Evolutionary conservation across 2,113 vertebrate genomes (phyloP), one percentile per base, ranked within the genome.

Genomic region (Plectropomus leopardus): DNA sequence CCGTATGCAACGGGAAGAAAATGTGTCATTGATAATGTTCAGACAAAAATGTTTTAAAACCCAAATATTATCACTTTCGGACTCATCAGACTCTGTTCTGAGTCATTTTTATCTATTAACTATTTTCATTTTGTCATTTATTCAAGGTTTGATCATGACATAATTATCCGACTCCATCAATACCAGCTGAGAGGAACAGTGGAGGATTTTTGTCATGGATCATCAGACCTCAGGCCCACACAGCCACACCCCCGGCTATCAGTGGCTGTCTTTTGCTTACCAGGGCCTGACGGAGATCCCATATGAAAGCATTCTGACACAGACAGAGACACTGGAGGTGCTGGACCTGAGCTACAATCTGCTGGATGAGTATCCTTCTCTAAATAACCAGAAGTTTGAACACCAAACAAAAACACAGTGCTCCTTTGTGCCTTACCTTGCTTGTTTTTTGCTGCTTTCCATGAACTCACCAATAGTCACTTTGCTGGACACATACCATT

Each of bases 311-410:
- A 96, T 96, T 10, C 79, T 95, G 2, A 61, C 82, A 0, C 92
- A 94, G 71, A 86, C 55, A 1, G 82, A 92, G 36, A 88, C 80
- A 1, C 90, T 96, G 63, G 92, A 96, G 88, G 93, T 94, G 44
- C 84, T 96, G 89, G 94, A 95, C 83, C 91, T 95, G 73, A 95
- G 95, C 50, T 92, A 94, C 87, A 96, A 96, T 65, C 32, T 92
- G 50, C 88, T 96, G 72, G 80, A 94, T 14, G 94, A 96, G 95
- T 95, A 96, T 95, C 94, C 94, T 96, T 95, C 82, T 17, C 2
- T 24, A 26, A 2, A 19, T 0, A 14, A 8, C 7, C 4, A 4
- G 1, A 19, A 13, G 13, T 15, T 71, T 34, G 11, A 45, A 34
- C n/a, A 36, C 10, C 4, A 28, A 48, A 47, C 2, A 8, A 2